phyloP scores from a whole-genome alignment of 1,140 invertebrate species.

The Rhopalosiphum maidis region DNA sequence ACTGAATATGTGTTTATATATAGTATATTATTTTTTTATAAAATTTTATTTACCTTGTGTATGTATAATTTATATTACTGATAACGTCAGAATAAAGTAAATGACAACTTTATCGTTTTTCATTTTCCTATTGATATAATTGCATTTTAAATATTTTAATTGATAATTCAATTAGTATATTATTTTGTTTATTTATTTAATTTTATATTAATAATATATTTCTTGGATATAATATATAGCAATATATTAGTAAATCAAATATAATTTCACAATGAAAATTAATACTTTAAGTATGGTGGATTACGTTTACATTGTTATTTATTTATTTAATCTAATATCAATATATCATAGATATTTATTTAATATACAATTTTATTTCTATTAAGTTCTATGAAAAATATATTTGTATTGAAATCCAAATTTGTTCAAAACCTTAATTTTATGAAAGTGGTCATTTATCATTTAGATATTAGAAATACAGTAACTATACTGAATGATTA shows the following conservation, averaged over 20 bases:
- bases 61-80: background rate
- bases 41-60: background rate
- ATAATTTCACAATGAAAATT: background rate
- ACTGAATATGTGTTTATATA: background rate
- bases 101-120: background rate
- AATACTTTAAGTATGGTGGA: background rate
- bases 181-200: background rate
- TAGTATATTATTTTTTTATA: background rate
- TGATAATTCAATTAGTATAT: background rate
- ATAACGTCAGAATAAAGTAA: background rate
- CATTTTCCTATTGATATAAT: background rate
- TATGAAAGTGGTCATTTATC: background rate
- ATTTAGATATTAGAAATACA: background rate
- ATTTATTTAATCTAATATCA: background rate
- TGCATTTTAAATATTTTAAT: background rate
- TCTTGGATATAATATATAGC: background rate
- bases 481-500: background rate
- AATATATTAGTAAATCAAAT: background rate
- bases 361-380: background rate
- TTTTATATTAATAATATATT: background rate
- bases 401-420: background rate
- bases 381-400: background rate
- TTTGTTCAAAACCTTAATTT: background rate
- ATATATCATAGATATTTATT: background rate
- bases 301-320: background rate